These are phyloP conservation scores for Spinus olivaceus DNA, from an alignment of 2,797 vertebrate species.

Conservation along the genomic window DNA sequence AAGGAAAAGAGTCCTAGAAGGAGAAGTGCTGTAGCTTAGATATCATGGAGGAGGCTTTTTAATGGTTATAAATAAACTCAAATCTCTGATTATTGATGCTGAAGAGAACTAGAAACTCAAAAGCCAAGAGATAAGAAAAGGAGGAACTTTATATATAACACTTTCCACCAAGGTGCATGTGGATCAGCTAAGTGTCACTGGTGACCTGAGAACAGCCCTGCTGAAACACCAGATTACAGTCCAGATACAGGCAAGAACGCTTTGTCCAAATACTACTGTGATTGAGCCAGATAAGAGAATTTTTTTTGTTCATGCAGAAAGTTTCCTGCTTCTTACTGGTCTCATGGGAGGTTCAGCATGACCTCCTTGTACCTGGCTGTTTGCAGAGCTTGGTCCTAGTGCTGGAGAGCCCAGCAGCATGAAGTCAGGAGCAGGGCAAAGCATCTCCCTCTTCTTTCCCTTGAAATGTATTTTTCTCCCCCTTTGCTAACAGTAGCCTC, in stretches of 20 bases:
- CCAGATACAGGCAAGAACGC: neutral
- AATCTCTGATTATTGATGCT: neutral
- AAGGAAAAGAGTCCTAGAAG: neutral
- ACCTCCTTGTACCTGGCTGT: neutral
- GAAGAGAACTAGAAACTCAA: neutral
- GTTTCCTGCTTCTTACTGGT: neutral
- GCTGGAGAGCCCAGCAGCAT: accelerated
- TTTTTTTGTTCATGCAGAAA: neutral
- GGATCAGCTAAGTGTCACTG: neutral
- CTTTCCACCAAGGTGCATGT: neutral
- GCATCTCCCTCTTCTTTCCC: neutral
- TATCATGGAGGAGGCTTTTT: neutral
- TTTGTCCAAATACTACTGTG: neutral
- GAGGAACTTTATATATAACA: neutral
- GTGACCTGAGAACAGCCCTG: neutral
- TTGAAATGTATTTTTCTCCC: neutral
- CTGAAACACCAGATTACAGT: neutral
- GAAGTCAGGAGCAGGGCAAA: neutral
- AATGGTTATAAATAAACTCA: neutral
- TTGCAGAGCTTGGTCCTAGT: neutral
- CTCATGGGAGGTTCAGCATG: neutral
- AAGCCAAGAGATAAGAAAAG: neutral
- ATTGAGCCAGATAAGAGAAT: neutral
- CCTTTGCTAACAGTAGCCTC: neutral
- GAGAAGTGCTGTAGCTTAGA: neutral